Base-by-base conservation (phyloP, 2,797 vertebrate species). In the Malurus splendens region DNA sequence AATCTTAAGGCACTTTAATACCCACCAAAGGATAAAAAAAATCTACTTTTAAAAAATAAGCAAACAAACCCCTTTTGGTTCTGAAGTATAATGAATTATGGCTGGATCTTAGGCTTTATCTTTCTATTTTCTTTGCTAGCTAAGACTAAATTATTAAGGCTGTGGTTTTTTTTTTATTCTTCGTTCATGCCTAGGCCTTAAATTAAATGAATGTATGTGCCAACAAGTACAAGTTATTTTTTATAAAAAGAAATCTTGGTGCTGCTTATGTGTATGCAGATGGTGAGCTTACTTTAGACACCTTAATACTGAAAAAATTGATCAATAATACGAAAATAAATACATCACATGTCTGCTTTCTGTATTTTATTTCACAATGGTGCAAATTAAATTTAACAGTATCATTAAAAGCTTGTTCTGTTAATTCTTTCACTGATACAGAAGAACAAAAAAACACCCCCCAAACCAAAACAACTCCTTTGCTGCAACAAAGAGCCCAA, bases 391-490 rank as follows among this genome's bases (percentile, higher is more conserved):
- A 39, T 88, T 82, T 51, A 84, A n/a, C 33, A 30, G 3, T 70
- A 89, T 55, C 55, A 67, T 57, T 61, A 91, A 90, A 94, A 87
- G 44, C 65, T 92, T 86, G 57, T 93, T 95, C 82, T 93, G 75
- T 82, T 93, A 47, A 86, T 88, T 83, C 47, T 64, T 86, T 61
- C 82, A 79, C 61, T 42, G 52, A 93, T 45, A 93, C 62, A 91
- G 68, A 95, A 93, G 18, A 90, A 65, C 38, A 78, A 59, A 61
- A 76, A 8, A 25, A 24, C 12, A 28, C 14, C 5, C 2, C 4
- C 4, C 23, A 70, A 74, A 16, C 22, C n/a, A 60, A 66, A 92
- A 12, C 39, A 77, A 83, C 7, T 64, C 65, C 32, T 54, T 54
- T 1, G 1, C 32, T 38, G 12, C 30, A 75, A 41, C 23, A 78